Evolutionary conservation across 2,888 invertebrate species (phyloP).

Genomic region (Nomada hirtipes): DNA sequence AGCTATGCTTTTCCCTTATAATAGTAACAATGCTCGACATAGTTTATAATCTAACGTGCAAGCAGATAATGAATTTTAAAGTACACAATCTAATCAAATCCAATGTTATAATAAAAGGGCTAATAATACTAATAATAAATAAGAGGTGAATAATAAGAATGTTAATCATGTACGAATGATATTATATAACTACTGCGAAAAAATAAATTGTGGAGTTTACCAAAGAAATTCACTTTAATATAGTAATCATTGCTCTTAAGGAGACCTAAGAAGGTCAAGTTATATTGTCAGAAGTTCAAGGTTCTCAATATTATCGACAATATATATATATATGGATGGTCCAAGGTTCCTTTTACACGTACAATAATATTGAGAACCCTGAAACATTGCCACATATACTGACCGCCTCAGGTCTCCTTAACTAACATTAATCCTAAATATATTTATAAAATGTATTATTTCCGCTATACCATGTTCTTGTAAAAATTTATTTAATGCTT

Average conservation of each 20-base stretch:
- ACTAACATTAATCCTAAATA: background rate
- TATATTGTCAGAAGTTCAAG: too few relatives aligned
- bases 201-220: slow-evolving; percentile 79
- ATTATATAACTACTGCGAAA: slow-evolving; percentile 78
- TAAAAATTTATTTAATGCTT: slow-evolving; percentile 23
- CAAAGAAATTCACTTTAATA: slow-evolving; percentile 58
- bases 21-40: slow-evolving; percentile 73
- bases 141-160: slow-evolving; percentile 53
- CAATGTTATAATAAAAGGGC: slow-evolving; percentile 76
- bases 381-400: too few relatives aligned
- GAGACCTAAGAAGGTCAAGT: too few relatives aligned
- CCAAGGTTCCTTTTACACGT: too few relatives aligned
- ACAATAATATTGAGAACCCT: too few relatives aligned
- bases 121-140: slow-evolving; percentile 58
- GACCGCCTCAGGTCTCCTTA: too few relatives aligned
- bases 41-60: slow-evolving; percentile 65
- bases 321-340: too few relatives aligned
- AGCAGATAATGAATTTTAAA: slow-evolving; percentile 51
- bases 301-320: too few relatives aligned
- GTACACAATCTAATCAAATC: slow-evolving; percentile 57
- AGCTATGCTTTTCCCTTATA: slow-evolving; percentile 73
- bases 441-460: slow-evolving; percentile 5
- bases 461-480: background rate
- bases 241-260: slow-evolving; percentile 6
- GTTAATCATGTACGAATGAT: slow-evolving; percentile 72